Evolutionary conservation across 2,888 invertebrate genomes (phyloP).

Genomic region (Enoplolaimus lenunculus): DNA sequence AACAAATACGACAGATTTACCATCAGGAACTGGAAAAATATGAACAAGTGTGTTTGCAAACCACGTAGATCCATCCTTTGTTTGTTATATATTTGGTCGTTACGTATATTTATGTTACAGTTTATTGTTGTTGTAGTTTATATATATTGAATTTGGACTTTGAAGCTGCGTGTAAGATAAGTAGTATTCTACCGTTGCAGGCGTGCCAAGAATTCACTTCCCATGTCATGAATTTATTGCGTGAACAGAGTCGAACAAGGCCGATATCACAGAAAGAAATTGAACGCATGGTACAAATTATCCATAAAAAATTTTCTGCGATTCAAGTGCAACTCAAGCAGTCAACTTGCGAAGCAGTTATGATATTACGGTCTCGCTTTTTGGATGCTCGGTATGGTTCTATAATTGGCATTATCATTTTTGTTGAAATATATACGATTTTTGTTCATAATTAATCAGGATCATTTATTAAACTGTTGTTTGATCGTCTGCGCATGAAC

Average conservation of each 20-base stretch:
- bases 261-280: constrained; percentile 97
- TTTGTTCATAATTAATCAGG: too few species aligned
- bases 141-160: too few species aligned
- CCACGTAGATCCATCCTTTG: too few species aligned
- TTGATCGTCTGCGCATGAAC: too few species aligned
- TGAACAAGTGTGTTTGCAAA: constrained; percentile 77
- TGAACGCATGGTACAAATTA: constrained; percentile 95
- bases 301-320: constrained; percentile 67
- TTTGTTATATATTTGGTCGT: too few species aligned
- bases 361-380: constrained; percentile 71
- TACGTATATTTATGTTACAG: too few species aligned
- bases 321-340: constrained; percentile 75
- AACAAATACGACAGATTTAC: constrained; percentile 95
- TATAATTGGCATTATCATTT: not conserved
- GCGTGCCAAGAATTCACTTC: constrained; percentile 99
- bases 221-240: constrained; percentile 93
- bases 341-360: constrained; percentile 97
- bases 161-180: too few species aligned
- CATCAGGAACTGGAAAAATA: constrained; percentile 98
- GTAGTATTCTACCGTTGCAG: too few species aligned
- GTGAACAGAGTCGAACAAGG: constrained; percentile 89
- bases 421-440: constrained; percentile 9
- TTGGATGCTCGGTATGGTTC: constrained; percentile 34
- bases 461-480: too few species aligned
- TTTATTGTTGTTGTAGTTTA: too few species aligned